Percentiles rank a stretch among this genome's conserved stretches.
phyloP scores from a whole-genome alignment of 1,140 invertebrate genomes.

The Lamellibrachia luymesi region DNA sequence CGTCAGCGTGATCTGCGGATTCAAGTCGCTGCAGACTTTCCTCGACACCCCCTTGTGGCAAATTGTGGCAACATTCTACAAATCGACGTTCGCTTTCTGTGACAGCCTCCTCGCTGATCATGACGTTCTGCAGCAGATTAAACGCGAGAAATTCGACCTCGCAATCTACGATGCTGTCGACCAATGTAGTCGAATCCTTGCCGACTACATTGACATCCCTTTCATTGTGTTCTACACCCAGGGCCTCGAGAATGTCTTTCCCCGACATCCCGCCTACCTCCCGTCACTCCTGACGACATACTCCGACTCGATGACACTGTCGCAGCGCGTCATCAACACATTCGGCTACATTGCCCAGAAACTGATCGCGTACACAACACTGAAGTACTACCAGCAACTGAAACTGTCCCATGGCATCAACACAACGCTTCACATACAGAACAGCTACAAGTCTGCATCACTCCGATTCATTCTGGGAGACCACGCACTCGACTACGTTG shows the following conservation, averaged over 20 bases:
- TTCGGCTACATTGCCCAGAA: constrained; percentile 15
- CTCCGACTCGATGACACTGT: constrained; percentile 18
- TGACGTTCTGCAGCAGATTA: not conserved
- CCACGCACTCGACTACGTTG: constrained; percentile 21
- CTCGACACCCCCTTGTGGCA: constrained; percentile 16
- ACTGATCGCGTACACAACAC: constrained; percentile 9
- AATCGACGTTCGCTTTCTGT: constrained; percentile 10
- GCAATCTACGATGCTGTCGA: constrained; percentile 22
- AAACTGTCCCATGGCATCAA: constrained; percentile 21
- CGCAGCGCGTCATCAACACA: constrained; percentile 21
- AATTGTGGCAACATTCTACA: constrained; percentile 16
- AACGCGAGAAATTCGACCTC: not conserved
- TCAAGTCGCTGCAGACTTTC: constrained; percentile 16
- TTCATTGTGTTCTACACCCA: constrained; percentile 22
- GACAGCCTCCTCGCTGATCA: constrained; percentile 10
- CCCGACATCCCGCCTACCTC: constrained; percentile 19
- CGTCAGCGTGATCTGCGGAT: not conserved
- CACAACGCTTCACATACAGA: not conserved
- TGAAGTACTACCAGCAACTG: constrained; percentile 17
- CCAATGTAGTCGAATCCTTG: constrained; percentile 16
- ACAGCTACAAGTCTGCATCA: constrained; percentile 18
- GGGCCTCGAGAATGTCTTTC: constrained; percentile 15
- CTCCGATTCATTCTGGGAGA: constrained; percentile 22
- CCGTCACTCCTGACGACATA: constrained; percentile 11
- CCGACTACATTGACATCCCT: constrained; percentile 23